Percentiles rank a stretch among this genome's conserved stretches.
Evolutionary conservation across 2,797 vertebrate genomes (phyloP).

Genomic region (Gorsachius magnificus): DNA sequence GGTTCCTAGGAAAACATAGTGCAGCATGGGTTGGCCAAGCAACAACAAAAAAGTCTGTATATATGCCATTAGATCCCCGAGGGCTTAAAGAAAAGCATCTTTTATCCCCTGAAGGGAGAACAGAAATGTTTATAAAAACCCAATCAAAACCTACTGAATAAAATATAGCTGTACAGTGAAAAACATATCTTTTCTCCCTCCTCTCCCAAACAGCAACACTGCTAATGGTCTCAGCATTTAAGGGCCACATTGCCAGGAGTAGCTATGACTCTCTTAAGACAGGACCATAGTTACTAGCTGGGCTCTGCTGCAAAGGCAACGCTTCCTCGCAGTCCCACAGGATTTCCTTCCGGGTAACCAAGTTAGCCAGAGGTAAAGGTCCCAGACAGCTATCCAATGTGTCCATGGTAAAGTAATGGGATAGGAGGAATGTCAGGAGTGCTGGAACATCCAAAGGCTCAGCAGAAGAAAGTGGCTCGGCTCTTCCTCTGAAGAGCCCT

Average conservation of each 20-base stretch:
- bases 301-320: not conserved
- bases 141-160: not conserved
- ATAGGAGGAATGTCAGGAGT: not conserved
- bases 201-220: not conserved
- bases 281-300: not conserved
- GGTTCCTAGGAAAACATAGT: not conserved
- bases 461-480: not conserved
- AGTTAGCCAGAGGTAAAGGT: not conserved
- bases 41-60: not conserved
- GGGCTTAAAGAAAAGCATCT: not conserved
- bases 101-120: not conserved
- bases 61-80: not conserved
- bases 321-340: not conserved
- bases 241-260: not conserved
- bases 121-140: not conserved
- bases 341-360: not conserved
- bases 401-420: not conserved
- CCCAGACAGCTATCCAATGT: not conserved
- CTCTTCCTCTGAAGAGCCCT: not conserved
- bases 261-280: not conserved
- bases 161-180: not conserved
- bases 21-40: not conserved
- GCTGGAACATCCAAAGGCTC: not conserved
- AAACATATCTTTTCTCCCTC: not conserved
- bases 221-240: not conserved